These are phyloP conservation scores for Mesembrinibis cayennensis DNA, from an alignment of 2,113 vertebrate genomes.

Conservation along the genomic window DNA sequence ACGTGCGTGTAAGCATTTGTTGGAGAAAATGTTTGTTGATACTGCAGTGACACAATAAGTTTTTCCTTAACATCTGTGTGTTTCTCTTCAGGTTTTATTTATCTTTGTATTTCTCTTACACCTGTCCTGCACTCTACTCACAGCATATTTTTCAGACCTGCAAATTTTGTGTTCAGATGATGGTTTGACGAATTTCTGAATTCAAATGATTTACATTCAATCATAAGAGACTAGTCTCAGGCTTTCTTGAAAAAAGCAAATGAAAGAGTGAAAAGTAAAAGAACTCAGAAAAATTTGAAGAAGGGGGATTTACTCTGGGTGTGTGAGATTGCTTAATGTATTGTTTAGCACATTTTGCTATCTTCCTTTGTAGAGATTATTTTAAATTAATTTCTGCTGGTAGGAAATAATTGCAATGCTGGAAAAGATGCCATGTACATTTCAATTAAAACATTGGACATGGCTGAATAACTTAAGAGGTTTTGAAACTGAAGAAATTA, in stretches of 20 bases:
- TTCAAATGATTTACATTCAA: neutral
- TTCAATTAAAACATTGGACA: neutral
- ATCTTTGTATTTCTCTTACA: neutral
- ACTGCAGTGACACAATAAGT: neutral
- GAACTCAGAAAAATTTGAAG: neutral
- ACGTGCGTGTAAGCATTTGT: neutral
- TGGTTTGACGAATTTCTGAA: neutral
- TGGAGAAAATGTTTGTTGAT: neutral
- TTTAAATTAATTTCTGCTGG: slow-evolving; percentile 1
- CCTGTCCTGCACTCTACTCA: neutral
- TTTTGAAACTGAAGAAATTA: neutral
- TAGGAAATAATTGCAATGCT: neutral
- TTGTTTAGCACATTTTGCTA: neutral
- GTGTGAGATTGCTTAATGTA: neutral
- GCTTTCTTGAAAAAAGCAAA: neutral
- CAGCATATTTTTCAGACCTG: neutral
- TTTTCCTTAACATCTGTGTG: neutral
- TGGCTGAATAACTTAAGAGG: neutral
- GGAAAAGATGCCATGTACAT: neutral
- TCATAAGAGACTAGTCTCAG: neutral
- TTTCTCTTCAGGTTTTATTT: neutral
- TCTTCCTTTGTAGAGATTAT: neutral
- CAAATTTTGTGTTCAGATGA: neutral
- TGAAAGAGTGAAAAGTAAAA: neutral
- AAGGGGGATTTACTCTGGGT: neutral